Evolutionary conservation across 2,888 invertebrate species (phyloP).

Genomic region (Chrysodeixis includens): DNA sequence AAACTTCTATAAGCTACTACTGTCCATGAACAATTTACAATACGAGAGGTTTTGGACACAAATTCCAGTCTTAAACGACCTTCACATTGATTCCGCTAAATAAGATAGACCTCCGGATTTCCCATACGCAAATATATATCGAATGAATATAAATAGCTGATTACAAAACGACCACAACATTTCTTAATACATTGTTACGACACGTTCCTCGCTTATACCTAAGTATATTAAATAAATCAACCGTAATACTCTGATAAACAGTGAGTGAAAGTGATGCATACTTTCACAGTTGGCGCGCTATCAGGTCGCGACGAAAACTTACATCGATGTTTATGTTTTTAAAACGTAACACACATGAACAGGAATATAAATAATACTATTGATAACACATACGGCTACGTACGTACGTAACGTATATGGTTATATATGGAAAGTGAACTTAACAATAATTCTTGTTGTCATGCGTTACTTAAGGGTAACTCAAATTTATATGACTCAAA

Average conservation of each 20-base stretch:
- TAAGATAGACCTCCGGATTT: neutral
- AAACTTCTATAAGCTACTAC: neutral
- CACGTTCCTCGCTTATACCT: neutral
- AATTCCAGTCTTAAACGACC: neutral
- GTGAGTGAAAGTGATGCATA: slow-evolving; percentile 30
- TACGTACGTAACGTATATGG: no score
- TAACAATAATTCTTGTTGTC: no score
- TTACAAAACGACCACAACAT: neutral
- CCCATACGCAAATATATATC: neutral
- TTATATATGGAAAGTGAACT: no score
- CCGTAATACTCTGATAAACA: slow-evolving; percentile 21
- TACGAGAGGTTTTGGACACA: neutral
- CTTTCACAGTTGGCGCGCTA: slow-evolving; percentile 31
- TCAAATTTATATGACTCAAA: no score
- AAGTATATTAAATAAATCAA: neutral
- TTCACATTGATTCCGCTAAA: neutral
- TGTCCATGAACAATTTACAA: neutral
- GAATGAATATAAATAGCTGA: neutral
- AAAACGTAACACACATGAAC: neutral
- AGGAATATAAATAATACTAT: no score
- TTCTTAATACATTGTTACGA: slow-evolving; percentile 1
- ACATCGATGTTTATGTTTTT: neutral
- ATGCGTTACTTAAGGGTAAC: no score
- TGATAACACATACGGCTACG: no score
- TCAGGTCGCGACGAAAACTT: slow-evolving; percentile 18